A percentile compares a stretch with the other conserved stretches of the same genome.
phyloP scores from a whole-genome alignment of 2,113 vertebrate genomes.

The Rynchops niger region DNA sequence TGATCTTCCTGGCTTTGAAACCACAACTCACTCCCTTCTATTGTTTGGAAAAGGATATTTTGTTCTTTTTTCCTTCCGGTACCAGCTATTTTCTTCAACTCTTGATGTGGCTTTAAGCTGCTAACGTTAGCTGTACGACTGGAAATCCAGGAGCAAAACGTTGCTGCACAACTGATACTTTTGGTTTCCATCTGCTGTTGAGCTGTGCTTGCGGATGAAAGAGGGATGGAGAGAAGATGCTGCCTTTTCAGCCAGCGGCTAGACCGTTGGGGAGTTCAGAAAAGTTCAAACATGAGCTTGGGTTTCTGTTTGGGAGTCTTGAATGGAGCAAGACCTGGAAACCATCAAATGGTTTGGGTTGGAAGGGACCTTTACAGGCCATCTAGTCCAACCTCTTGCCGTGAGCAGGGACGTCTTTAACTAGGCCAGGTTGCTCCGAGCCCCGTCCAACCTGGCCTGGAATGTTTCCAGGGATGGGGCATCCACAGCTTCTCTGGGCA shows the following conservation, averaged over 20 bases:
- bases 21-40: neutral
- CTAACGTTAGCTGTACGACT: neutral
- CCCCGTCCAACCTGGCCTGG: too few species aligned
- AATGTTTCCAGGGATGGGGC: too few species aligned
- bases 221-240: neutral
- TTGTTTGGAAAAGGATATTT: neutral
- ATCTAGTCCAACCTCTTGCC: too few species aligned
- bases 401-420: too few species aligned
- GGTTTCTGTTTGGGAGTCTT: neutral
- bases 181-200: neutral
- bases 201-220: neutral
- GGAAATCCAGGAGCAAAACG: neutral
- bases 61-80: neutral
- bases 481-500: too few species aligned
- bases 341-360: too few species aligned
- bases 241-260: neutral
- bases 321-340: neutral
- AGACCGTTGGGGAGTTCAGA: neutral
- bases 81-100: neutral
- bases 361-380: too few species aligned
- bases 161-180: neutral
- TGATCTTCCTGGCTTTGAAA: neutral
- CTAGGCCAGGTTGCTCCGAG: too few species aligned
- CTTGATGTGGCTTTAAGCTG: neutral
- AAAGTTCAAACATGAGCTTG: neutral